These are phyloP conservation scores for Carapus acus DNA, from an alignment of 2,797 vertebrate genomes.

Conservation along the genomic window DNA sequence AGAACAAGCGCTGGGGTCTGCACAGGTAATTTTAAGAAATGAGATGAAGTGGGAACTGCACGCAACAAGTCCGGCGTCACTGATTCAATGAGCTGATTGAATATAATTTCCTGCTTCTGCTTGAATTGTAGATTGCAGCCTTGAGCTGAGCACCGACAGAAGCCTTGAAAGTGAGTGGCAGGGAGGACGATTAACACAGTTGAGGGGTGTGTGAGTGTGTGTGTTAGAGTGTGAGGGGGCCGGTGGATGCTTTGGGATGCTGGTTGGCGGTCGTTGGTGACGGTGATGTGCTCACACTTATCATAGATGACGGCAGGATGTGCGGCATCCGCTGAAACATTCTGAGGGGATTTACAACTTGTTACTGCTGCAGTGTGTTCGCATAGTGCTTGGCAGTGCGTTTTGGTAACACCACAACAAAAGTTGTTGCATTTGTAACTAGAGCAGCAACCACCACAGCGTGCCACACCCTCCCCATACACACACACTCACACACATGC, in stretches of 20 bases:
- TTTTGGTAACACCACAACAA: constrained; percentile 21
- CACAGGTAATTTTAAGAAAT: no score
- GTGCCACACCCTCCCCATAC: no score
- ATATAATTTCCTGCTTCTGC: constrained; percentile 47
- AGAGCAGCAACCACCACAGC: no score
- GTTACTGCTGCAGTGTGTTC: constrained; percentile 55
- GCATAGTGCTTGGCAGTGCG: constrained; percentile 37
- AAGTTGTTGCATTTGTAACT: no score
- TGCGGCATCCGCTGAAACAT: constrained; percentile 61
- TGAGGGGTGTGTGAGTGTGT: no score
- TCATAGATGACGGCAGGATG: constrained; percentile 56
- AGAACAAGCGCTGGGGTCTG: no score
- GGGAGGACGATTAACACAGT: constrained; percentile 64
- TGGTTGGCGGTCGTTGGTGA: no score
- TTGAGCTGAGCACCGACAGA: constrained; percentile 59
- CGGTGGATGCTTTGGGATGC: no score
- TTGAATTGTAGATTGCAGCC: constrained; percentile 50
- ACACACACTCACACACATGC: no score
- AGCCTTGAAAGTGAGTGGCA: constrained; percentile 67
- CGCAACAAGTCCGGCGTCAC: constrained; percentile 23
- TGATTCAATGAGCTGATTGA: constrained; percentile 48
- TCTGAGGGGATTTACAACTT: constrained; percentile 69
- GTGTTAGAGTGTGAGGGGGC: no score
- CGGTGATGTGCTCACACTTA: constrained; percentile 60
- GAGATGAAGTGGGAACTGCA: no score